Conservation (phyloP, 2,888 invertebrate genomes). For the Campoplex nolae region DNA sequence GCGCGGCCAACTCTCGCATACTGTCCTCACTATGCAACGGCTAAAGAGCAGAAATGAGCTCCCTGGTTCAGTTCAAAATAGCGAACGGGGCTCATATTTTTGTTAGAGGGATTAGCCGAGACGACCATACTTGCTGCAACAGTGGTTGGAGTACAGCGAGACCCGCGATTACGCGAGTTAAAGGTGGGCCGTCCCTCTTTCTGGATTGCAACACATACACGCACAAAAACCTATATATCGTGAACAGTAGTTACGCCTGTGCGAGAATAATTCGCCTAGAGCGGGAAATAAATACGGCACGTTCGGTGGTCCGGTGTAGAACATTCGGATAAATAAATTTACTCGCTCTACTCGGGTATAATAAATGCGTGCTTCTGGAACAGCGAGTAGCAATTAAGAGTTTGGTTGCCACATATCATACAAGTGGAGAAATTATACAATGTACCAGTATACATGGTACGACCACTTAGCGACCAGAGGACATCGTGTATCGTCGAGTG, state of each 20-base stretch:
- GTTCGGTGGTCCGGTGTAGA: conserved; percentile 32
- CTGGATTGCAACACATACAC: conserved; percentile 40
- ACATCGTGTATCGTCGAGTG: not conserved
- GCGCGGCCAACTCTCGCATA: conserved; percentile 44
- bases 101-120: conserved; percentile 77
- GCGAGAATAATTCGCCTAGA: conserved; percentile 65
- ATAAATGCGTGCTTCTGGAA: conserved; percentile 27
- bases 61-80: conserved; percentile 67
- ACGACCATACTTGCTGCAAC: conserved; percentile 33
- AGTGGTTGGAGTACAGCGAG: conserved; percentile 19
- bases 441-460: conserved; percentile 15
- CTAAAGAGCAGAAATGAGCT: conserved; percentile 76
- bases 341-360: conserved; percentile 40
- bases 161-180: conserved; percentile 72
- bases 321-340: conserved; percentile 65
- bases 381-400: conserved; percentile 51
- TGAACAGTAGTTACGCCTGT: conserved; percentile 41
- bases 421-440: conserved; percentile 30
- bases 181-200: conserved; percentile 68
- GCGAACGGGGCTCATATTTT: conserved; percentile 73
- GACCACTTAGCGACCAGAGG: not conserved
- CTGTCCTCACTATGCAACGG: conserved; percentile 60
- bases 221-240: not conserved
- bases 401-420: conserved; percentile 43
- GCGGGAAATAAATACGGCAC: conserved; percentile 65